These are phyloP conservation scores for Trichomalopsis sarcophagae DNA, from an alignment of 1,140 invertebrate genomes.

Conservation along the genomic window DNA sequence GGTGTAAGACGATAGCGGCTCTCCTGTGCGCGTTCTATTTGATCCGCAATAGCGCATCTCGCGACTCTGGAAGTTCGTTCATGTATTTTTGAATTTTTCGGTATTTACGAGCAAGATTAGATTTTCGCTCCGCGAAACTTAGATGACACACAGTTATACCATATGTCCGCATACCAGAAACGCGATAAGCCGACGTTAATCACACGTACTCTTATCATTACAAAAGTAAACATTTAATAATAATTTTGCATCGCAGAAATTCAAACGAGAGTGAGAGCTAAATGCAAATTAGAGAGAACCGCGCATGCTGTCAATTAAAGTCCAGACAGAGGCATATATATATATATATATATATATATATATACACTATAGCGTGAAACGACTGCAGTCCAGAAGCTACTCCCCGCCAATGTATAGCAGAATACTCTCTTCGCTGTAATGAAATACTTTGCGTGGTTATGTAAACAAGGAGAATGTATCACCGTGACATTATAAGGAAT, in stretches of 20 bases:
- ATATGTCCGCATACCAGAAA: neutral
- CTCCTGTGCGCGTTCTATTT: no score
- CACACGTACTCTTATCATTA: neutral
- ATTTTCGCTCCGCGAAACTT: neutral
- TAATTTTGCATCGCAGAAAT: no score
- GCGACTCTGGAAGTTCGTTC: no score
- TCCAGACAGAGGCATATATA: neutral
- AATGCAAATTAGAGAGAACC: no score
- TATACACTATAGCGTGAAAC: no score
- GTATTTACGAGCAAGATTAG: no score
- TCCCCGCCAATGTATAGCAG: neutral
- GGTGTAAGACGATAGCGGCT: neutral
- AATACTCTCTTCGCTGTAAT: neutral
- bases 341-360: neutral
- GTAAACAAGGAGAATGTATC: conserved; percentile 38
- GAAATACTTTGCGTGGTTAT: conserved; percentile 23
- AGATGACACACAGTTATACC: neutral
- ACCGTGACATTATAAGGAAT: conserved; percentile 36
- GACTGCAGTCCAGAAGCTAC: neutral
- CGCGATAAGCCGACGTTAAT: neutral
- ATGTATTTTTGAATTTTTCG: no score
- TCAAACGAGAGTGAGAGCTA: neutral
- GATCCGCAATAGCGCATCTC: no score
- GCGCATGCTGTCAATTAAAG: no score
- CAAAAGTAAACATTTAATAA: neutral